phyloP scores from a whole-genome alignment of 2,113 vertebrate species.

The Neotragus pygmaeus region DNA sequence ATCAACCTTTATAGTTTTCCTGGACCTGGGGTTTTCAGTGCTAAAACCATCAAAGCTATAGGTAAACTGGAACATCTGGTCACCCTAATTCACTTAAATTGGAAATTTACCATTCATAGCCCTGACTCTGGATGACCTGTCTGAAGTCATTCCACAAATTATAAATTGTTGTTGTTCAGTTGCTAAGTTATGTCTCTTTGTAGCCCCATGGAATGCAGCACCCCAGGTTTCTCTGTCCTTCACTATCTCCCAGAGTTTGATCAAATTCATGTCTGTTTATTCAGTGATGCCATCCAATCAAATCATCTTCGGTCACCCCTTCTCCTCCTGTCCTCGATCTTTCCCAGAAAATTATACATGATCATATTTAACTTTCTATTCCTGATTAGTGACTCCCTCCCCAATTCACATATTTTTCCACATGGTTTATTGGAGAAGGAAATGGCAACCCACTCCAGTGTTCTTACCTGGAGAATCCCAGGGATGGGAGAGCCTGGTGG shows the following conservation, averaged over 20 bases:
- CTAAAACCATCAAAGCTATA: not conserved
- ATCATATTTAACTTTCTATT: not conserved
- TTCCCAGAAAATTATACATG: not conserved
- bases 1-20: not conserved
- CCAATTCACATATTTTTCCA: not conserved
- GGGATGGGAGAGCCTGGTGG: too few species aligned
- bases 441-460: too few species aligned
- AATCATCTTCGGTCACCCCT: not conserved
- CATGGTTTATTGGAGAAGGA: too few species aligned
- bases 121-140: not conserved
- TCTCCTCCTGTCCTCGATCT: not conserved
- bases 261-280: not conserved
- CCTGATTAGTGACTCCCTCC: not conserved
- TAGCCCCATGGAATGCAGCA: not conserved
- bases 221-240: not conserved
- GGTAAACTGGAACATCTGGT: not conserved
- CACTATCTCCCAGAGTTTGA: not conserved
- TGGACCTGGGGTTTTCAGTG: not conserved
- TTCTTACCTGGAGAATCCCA: too few species aligned
- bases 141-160: not conserved
- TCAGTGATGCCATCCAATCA: not conserved
- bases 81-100: not conserved
- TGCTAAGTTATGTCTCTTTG: not conserved
- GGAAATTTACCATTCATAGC: not conserved
- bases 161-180: not conserved